phyloP scores from a whole-genome alignment of 2,113 vertebrate species.

The Mola mola region DNA sequence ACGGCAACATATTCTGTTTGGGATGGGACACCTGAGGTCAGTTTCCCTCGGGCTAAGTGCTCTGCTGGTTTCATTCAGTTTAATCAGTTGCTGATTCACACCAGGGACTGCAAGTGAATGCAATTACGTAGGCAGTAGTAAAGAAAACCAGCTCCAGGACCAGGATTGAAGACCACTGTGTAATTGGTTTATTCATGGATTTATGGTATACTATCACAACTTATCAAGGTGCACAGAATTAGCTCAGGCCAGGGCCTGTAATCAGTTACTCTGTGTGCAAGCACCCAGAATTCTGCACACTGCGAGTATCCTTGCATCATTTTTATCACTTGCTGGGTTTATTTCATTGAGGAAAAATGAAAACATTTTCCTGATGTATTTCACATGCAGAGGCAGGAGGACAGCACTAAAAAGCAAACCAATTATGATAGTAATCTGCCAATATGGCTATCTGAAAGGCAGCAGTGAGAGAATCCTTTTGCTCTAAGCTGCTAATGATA shows the following conservation, averaged over 20 bases:
- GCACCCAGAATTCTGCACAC: slow-evolving; percentile 42
- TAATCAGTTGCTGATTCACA: slow-evolving; percentile 51
- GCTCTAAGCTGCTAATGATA: too few species aligned
- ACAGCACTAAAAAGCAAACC: too few species aligned
- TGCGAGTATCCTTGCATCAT: slow-evolving; percentile 39
- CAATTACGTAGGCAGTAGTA: slow-evolving; percentile 48
- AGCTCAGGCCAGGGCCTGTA: slow-evolving; percentile 29
- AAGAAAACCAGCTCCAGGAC: slow-evolving; percentile 43
- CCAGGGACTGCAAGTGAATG: slow-evolving; percentile 34
- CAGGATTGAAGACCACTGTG: slow-evolving; percentile 55
- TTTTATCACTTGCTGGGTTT: slow-evolving; percentile 60
- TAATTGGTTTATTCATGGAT: slow-evolving; percentile 66
- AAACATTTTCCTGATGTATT: slow-evolving; percentile 29
- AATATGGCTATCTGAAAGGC: too few species aligned
- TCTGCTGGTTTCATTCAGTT: slow-evolving; percentile 34
- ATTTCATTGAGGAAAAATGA: slow-evolving; percentile 57
- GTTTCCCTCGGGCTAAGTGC: slow-evolving; percentile 24
- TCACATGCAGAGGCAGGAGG: too few species aligned
- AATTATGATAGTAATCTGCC: too few species aligned
- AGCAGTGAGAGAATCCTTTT: too few species aligned
- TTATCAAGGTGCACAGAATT: slow-evolving; percentile 66
- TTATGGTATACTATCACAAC: slow-evolving; percentile 48
- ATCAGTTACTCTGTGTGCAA: slow-evolving; percentile 37
- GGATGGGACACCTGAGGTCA: slow-evolving; percentile 54
- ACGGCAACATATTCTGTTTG: slow-evolving; percentile 25